Conservation (phyloP, 1,140 invertebrate genomes). For the Caenorhabditis elegans region WBcel235 BX284604.4:10046001-10046500, state of each 20-base stretch:
- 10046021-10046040: slow-evolving; percentile 5
- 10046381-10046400: no score
- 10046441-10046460: no score
- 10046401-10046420: no score
- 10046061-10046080: neutral
- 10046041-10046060: neutral
- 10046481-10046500: no score
- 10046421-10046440: no score
- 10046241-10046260: neutral
- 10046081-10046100: neutral
- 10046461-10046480: no score
- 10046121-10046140: neutral
- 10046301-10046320: neutral
- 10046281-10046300: neutral
- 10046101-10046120: neutral
- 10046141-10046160: slow-evolving; percentile 7
- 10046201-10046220: neutral
- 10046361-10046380: no score
- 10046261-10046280: neutral
- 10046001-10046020: slow-evolving; percentile 12
- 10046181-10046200: neutral
- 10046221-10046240: neutral
- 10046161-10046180: slow-evolving; percentile 17
- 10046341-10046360: no score
- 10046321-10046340: neutral